phyloP scores from a whole-genome alignment of 1,140 invertebrate genomes.

The Drosophila subobscura region DNA sequence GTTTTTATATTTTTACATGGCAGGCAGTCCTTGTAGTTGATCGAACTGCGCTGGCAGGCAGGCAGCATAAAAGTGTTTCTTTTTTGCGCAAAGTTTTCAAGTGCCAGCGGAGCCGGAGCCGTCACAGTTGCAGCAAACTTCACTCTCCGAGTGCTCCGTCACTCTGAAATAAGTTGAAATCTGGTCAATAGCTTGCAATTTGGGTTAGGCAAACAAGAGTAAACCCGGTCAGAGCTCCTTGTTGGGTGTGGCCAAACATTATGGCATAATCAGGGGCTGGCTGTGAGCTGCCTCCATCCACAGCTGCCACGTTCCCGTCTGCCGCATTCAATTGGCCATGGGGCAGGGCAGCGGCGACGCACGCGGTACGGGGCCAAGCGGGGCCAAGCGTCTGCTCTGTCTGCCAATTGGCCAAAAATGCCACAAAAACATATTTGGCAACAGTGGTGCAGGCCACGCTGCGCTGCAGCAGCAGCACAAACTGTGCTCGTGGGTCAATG shows the following conservation, averaged over 20 bases:
- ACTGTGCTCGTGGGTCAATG: slow-evolving; percentile 69
- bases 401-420: slow-evolving; percentile 76
- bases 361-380: not conserved
- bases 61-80: slow-evolving; percentile 37
- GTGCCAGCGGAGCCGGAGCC: slow-evolving; percentile 35
- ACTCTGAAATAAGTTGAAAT: slow-evolving; percentile 68
- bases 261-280: slow-evolving; percentile 78
- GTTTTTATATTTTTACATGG: slow-evolving; percentile 17
- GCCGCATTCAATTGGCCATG: slow-evolving; percentile 63
- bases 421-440: slow-evolving; percentile 80
- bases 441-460: slow-evolving; percentile 11
- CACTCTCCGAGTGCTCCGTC: slow-evolving; percentile 2
- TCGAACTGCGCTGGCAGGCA: slow-evolving; percentile 55
- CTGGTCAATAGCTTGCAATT: slow-evolving; percentile 76
- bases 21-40: slow-evolving; percentile 53
- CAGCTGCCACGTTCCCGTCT: slow-evolving; percentile 42
- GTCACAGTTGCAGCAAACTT: slow-evolving; percentile 18
- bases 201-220: slow-evolving; percentile 73
- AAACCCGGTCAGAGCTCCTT: slow-evolving; percentile 28
- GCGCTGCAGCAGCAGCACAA: slow-evolving; percentile 23
- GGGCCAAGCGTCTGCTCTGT: slow-evolving; percentile 30
- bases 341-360: slow-evolving; percentile 14
- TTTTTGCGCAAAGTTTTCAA: slow-evolving; percentile 62
- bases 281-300: slow-evolving; percentile 15
- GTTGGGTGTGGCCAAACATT: slow-evolving; percentile 60